Evolutionary conservation across 1,140 invertebrate species (phyloP), one percentile per base, ranked within the genome.

Genomic region (Trichomalopsis sarcophagae): DNA sequence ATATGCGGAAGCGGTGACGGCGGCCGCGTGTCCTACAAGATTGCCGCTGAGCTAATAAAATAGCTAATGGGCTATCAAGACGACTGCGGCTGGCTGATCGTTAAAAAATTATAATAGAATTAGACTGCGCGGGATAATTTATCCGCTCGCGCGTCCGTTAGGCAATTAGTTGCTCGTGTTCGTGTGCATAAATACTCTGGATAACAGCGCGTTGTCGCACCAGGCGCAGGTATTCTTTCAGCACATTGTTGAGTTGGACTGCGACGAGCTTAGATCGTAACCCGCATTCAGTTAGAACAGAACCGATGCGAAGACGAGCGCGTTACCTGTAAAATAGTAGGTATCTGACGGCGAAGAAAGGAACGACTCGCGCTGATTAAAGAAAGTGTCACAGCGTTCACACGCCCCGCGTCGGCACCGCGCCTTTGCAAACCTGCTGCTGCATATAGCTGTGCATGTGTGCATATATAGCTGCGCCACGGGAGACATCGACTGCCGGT

Each of bases 361-460:
- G 87, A 55, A 74, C 87, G 88, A 84, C 81, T 87, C 88, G 78
- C 86, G 88, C 87, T 90, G 89, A 92, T 92, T 93, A 90, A 93
- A 91, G 91, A 92, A 92, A 93, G 92, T 93, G 92, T 93, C 92
- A 93, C 92, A 93, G 89, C 92, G 92, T 93, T 93, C 92, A 92
- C 92, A 93, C 92, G 92, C 91, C 91, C 90, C 90, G 88, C 87
- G 33, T 36, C 87, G 88, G 89, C 90, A 89, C 89, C 90, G 86
- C 84, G 86, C 89, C 82, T 79, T 62, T 17, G 55, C 21, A n/a
- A 62, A 62, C 44, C n/a, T 76, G 90, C 91, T 90, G 88, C 91
- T 87, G 30, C 85, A 86, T 86, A 87, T 87, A 85, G 86, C 80
- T 86, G 84, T 84, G 82, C 86, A 87, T 84, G 86, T 88, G 81